These are phyloP conservation scores for Montipora capitata DNA, from an alignment of 92 coral and sea anemone species.

Conservation along the genomic window DNA sequence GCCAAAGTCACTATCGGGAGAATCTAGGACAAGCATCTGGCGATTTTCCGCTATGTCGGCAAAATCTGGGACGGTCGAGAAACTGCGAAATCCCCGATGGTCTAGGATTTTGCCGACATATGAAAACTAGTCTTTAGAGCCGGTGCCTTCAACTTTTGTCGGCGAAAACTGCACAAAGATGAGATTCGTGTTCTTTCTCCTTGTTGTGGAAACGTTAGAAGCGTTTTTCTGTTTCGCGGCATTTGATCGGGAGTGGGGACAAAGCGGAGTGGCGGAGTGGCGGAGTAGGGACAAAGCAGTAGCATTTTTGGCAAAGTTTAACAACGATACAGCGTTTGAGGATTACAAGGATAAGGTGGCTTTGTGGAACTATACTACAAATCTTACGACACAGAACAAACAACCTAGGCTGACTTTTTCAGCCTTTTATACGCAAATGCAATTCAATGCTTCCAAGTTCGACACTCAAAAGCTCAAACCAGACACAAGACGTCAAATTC, in stretches of 20 bases:
- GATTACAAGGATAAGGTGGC: constrained; percentile 43
- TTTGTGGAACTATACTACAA: constrained; percentile 81
- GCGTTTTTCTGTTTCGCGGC: constrained; percentile 19
- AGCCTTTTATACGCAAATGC: constrained; percentile 63
- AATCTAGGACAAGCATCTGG: no score
- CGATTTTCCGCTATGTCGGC: no score
- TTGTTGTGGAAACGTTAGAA: neutral
- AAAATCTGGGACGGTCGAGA: no score
- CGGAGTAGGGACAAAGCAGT: constrained; percentile 45
- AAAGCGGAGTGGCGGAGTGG: no score
- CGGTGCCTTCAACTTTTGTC: neutral
- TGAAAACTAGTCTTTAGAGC: no score
- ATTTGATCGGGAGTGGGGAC: constrained; percentile 27
- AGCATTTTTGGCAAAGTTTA: constrained; percentile 70
- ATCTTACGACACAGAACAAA: constrained; percentile 80
- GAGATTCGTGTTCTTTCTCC: neutral
- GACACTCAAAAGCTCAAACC: constrained; percentile 62
- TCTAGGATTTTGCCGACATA: no score
- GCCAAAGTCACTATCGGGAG: no score
- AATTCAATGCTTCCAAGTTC: constrained; percentile 76
- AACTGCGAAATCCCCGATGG: no score
- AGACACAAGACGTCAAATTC: constrained; percentile 84
- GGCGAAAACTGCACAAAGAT: neutral
- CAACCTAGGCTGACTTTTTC: constrained; percentile 61
- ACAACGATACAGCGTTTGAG: constrained; percentile 38